Base-by-base conservation (phyloP, 2,797 vertebrate genomes). In the Myotis findleyi region DNA sequence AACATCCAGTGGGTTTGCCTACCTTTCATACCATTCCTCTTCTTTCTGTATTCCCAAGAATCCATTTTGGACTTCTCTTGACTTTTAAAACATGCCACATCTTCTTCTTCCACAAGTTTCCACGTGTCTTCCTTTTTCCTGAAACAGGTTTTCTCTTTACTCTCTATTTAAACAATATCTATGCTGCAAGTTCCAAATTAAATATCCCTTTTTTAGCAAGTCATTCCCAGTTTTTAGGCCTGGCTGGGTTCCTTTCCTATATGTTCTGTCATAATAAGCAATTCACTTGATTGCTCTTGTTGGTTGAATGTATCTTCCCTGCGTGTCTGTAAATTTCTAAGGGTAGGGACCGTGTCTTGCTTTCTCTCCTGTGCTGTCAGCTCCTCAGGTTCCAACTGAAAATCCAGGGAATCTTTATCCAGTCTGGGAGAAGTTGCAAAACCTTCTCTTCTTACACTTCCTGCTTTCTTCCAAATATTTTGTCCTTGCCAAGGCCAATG, bases 391-490 rank as follows among this genome's bases (percentile, higher is more conserved):
- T 64, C 25, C 69, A 75, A 18, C n/a, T 44, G 38, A 55, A 16
- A 72, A 77, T 51, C n/a, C n/a, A 21, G 20, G 51, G 87, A 80
- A 92, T 80, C 79, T 81, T 91, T 73, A 14, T 76, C 72, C 73
- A 80, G 33, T 66, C 57, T 87, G 33, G 30, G n/a, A 76, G 18
- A n/a, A 13, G 4, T 12, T 75, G 21, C 81, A 44, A 89, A 94
- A 82, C 6, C 27, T 76, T 66, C 64, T 92, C 53, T 82, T 83
- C 44, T 92, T 81, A 73, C 25, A 88, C 30, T 93, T 81, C 55
- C 44, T 89, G 10, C 53, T 62, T 95, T 94, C 69, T 92, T 87
- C 73, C 80, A 94, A 85, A 84, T 76, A 83, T 68, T 77, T 93
- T 68, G 66, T 84, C 62, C 84, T 84, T 91, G 69, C 55, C 72